These are phyloP conservation scores for Diabrotica balteata DNA, from an alignment of 2,888 invertebrate genomes.

Conservation along the genomic window DNA sequence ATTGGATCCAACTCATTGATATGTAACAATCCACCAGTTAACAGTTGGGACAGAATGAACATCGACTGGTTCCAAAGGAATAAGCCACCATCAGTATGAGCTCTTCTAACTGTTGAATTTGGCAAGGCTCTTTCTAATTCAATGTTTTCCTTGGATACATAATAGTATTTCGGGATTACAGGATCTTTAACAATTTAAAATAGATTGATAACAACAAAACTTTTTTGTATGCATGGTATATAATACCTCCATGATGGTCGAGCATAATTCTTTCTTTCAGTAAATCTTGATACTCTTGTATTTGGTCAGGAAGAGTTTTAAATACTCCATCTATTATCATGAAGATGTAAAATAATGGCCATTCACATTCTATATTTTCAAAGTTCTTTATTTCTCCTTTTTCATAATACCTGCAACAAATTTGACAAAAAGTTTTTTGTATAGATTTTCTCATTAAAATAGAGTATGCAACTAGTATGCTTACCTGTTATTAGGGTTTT, in stretches of 20 bases:
- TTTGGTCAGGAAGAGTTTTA: constrained; percentile 84
- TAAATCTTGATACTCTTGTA: constrained; percentile 89
- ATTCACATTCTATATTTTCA: constrained; percentile 96
- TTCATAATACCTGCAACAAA: constrained; percentile 73
- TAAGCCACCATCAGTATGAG: constrained; percentile 66
- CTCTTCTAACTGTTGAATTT: constrained; percentile 54
- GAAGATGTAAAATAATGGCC: constrained; percentile 95
- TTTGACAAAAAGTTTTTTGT: neutral
- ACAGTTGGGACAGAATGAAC: constrained; percentile 90
- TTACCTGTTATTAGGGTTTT: constrained; percentile 73
- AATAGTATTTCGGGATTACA: constrained; percentile 94
- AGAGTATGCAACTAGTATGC: neutral
- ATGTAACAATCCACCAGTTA: constrained; percentile 88
- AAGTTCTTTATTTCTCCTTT: constrained; percentile 94
- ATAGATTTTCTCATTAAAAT: neutral
- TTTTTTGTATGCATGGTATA: too few species aligned
- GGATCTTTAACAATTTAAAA: constrained; percentile 67
- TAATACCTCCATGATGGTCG: constrained; percentile 79
- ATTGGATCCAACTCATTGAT: constrained; percentile 97
- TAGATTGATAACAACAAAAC: too few species aligned
- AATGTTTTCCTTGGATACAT: constrained; percentile 76
- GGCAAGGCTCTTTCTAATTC: constrained; percentile 76
- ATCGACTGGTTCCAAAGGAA: constrained; percentile 97
- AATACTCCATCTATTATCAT: constrained; percentile 97
- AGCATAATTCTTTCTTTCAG: constrained; percentile 81